Evolutionary conservation across 2,113 vertebrate genomes (phyloP).

Genomic region (Nothobranchius kuhntae): DNA sequence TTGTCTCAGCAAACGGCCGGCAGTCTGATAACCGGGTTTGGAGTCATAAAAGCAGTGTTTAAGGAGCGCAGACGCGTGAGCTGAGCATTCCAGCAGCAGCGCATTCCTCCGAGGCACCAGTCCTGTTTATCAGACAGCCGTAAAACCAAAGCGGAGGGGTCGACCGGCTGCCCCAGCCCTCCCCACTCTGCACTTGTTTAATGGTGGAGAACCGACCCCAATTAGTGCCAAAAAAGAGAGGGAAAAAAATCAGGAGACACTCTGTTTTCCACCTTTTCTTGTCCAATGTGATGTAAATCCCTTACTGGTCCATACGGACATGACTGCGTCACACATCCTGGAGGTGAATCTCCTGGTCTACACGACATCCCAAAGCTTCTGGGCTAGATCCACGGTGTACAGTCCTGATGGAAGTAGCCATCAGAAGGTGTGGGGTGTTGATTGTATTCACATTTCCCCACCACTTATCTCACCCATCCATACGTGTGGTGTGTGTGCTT

Average conservation of each 20-base stretch:
- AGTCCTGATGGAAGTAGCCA: too few relatives aligned
- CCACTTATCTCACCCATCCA: not conserved
- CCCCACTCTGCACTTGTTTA: constrained; percentile 51
- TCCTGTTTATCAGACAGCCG: constrained; percentile 66
- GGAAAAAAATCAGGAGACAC: constrained; percentile 27
- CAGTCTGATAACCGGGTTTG: constrained; percentile 42
- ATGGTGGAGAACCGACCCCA: constrained; percentile 61
- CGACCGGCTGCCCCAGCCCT: constrained; percentile 10
- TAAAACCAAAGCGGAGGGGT: constrained; percentile 55
- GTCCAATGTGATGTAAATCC: not conserved
- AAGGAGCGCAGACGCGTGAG: constrained; percentile 39
- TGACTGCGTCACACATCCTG: too few relatives aligned
- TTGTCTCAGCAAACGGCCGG: constrained; percentile 22
- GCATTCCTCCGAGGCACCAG: constrained; percentile 71
- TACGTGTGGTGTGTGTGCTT: not conserved
- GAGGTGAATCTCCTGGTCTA: too few relatives aligned
- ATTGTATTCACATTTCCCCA: too few relatives aligned
- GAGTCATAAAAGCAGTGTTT: constrained; percentile 45
- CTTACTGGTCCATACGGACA: not conserved
- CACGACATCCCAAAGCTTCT: too few relatives aligned
- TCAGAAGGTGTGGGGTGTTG: too few relatives aligned
- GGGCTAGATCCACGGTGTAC: too few relatives aligned
- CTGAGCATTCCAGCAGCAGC: constrained; percentile 43
- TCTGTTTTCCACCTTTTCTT: not conserved
- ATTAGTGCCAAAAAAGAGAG: constrained; percentile 38